Evolutionary conservation across 1,140 invertebrate species (phyloP), one percentile per base, ranked within the genome.

Genomic region (Polypedilum vanderplanki): DNA sequence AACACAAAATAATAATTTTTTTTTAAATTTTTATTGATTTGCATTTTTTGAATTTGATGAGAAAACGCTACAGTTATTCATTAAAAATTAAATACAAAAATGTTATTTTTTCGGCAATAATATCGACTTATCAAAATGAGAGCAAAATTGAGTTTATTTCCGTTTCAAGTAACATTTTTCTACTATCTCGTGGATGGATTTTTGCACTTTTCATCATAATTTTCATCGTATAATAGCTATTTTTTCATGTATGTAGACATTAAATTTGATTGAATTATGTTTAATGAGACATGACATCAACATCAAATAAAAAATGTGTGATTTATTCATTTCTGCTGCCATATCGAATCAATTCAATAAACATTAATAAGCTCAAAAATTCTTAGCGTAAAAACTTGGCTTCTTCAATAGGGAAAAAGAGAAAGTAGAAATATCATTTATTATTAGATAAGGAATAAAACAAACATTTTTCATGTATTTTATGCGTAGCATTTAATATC

Each of bases 211-310:
- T 57, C 12, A n/a, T 57, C 10, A 57, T 57, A n/a, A 57, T 57
- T 57, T 46, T 57, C n/a, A 57, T 15, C 46, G n/a, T n/a, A n/a
- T n/a, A 57, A 12, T 57, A 57, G n/a, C 12, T 15, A 15, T 46
- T 46, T 46, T 46, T 46, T 12, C 8, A n/a, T 57, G 10, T 57
- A 57, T 57, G 46, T 57, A 57, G 46, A 57, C 46, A 57, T 57
- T 57, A 57, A 57, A 57, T 57, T n/a, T 57, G 46, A 57, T 57
- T 57, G 46, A 57, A 57, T 57, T 57, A 46, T 57, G n/a, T 57
- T n/a, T 12, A 57, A 57, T 57, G n/a, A 12, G 46, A 33, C 46
- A 57, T 57, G 46, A 57, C 46, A 57, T n/a, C 46, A 15, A 15
- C 46, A 57, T 12, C 46, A 57, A 57, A 46, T n/a, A 57, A 57